phyloP scores from a whole-genome alignment of 1,140 invertebrate genomes.

The Anthonomus grandis region DNA sequence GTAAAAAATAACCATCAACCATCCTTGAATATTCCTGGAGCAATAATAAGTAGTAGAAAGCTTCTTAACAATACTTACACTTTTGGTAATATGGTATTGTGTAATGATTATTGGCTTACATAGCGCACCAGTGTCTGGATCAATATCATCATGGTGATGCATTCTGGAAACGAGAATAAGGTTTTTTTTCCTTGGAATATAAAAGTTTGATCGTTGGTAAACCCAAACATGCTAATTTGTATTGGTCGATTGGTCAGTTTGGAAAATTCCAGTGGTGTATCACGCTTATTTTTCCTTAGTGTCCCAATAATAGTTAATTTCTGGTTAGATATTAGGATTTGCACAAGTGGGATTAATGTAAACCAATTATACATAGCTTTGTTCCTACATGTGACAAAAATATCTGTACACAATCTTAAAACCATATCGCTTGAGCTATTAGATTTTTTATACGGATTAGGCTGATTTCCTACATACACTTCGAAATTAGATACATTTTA shows the following conservation, averaged over 20 bases:
- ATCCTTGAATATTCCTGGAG: background rate
- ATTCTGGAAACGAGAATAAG: background rate
- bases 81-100: background rate
- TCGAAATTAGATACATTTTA: too few relatives aligned
- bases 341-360: background rate
- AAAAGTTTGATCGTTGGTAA: background rate
- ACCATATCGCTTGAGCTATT: background rate
- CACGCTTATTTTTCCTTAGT: background rate
- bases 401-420: background rate
- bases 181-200: background rate
- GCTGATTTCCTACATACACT: too few relatives aligned
- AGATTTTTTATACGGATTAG: too few relatives aligned
- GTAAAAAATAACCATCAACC: background rate
- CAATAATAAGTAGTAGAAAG: background rate
- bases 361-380: background rate
- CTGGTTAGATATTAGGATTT: background rate
- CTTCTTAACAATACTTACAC: background rate
- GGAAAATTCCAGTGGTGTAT: background rate
- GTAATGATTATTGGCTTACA: background rate
- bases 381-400: background rate
- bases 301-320: background rate
- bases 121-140: background rate
- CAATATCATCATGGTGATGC: background rate
- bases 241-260: background rate
- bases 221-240: background rate